phyloP scores from a whole-genome alignment of 92 coral and sea anemone species.

The Porites cylindrica region DNA sequence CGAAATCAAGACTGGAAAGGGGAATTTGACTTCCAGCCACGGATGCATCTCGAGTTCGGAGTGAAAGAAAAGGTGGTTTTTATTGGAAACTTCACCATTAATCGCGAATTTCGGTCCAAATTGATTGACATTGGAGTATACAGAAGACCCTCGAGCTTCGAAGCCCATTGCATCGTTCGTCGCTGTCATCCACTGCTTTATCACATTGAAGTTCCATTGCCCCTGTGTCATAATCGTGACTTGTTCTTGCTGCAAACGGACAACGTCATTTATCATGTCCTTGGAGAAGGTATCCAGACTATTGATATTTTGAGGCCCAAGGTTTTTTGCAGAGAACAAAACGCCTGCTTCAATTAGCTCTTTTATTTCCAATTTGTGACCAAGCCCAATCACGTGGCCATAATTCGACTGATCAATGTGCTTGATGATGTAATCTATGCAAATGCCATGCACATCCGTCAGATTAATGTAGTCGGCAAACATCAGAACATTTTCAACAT shows the following conservation, averaged over 20 bases:
- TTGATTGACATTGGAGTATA: background rate
- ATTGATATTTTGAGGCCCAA: too few species aligned
- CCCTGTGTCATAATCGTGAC: background rate
- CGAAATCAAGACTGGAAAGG: constrained; percentile 4
- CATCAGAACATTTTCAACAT: constrained; percentile 13
- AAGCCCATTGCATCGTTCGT: background rate
- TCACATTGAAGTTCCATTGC: background rate
- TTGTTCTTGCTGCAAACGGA: background rate
- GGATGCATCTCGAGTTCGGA: constrained; percentile 3
- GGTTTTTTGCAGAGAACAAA: background rate
- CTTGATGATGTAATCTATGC: constrained; percentile 3
- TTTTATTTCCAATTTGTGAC: background rate
- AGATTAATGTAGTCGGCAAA: constrained; percentile 12
- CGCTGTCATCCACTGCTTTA: background rate
- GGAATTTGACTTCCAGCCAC: constrained; percentile 29
- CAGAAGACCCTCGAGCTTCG: constrained; percentile 14
- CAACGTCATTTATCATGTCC: background rate
- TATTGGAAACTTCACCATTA: background rate
- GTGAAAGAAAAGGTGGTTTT: background rate
- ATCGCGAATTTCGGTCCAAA: constrained; percentile 4
- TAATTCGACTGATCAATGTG: constrained; percentile 6
- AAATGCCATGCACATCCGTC: background rate
- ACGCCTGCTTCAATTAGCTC: constrained; percentile 1
- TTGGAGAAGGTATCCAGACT: background rate
- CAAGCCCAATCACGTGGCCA: background rate